phyloP scores from a whole-genome alignment of 2,113 vertebrate species.

The Epinephelus cyanopodus region DNA sequence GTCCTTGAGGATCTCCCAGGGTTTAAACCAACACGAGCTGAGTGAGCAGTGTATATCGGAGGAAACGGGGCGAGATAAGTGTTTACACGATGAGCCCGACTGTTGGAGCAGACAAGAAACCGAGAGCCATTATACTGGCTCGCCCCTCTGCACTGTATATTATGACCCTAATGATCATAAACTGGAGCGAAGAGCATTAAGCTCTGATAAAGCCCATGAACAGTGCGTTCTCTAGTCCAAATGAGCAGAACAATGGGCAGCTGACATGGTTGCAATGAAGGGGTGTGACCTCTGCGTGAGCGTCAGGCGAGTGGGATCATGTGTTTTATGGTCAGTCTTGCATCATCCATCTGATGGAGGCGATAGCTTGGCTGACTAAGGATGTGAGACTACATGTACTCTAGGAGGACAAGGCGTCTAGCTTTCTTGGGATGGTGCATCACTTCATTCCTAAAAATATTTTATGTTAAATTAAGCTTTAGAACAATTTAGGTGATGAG shows the following conservation, averaged over 20 bases:
- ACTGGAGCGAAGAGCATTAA: constrained; percentile 14
- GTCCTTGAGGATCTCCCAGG: constrained; percentile 54
- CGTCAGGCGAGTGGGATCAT: constrained; percentile 45
- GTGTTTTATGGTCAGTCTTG: constrained; percentile 54
- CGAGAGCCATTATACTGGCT: constrained; percentile 7
- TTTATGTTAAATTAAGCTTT: not conserved
- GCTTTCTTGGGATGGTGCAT: not conserved
- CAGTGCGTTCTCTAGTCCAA: not conserved
- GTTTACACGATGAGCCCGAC: constrained; percentile 50
- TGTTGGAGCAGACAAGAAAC: constrained; percentile 21
- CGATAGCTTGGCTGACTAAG: constrained; percentile 19
- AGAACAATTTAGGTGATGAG: not conserved
- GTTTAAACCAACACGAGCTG: constrained; percentile 44
- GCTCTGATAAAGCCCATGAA: not conserved
- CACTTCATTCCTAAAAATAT: constrained; percentile 4
- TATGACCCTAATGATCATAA: constrained; percentile 34
- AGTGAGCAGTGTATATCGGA: constrained; percentile 26
- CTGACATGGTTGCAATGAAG: constrained; percentile 16
- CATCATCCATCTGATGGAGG: constrained; percentile 27
- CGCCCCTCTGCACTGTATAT: constrained; percentile 5
- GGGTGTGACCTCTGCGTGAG: constrained; percentile 40
- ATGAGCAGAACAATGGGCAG: not conserved
- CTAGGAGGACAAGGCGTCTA: not conserved
- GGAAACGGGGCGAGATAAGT: constrained; percentile 40
- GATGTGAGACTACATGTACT: constrained; percentile 8